Base-by-base conservation (phyloP, 1,140 invertebrate genomes). In the Pogonognathellus flavescens region DNA sequence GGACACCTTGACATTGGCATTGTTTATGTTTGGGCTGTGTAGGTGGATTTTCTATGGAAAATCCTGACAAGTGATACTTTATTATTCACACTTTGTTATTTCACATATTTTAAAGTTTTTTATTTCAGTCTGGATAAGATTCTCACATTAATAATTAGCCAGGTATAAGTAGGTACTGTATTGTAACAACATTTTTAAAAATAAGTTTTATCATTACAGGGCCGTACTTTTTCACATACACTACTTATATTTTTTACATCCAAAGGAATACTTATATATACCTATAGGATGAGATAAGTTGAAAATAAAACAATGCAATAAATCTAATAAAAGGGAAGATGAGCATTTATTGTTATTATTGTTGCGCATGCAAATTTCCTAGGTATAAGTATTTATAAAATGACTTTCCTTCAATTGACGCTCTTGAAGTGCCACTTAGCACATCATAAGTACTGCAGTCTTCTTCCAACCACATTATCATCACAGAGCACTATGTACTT, bases 291-390 rank as follows among this genome's bases (percentile, higher is more conserved):
- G 18, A 60, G 10, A 18, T 4, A 60, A 60, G 59, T 60, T 60
- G 5, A 20, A 0, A 20, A 20, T 41, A 18, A n/a, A 20, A 4
- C 9, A 60, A 60, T 20, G n/a, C 31, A 60, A 18, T 60, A 20
- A 66, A 66, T 66, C 62, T 66, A 66, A 66, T 41, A 41, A 66
- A 66, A 31, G 22, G 22, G 20, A 66, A 66, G 62, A 66, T 66
- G 62, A 66, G 62, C 62, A 41, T 55, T 55, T 55, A 55, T 55
- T 55, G 53, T 11, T 55, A 55, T 11, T 55, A 55, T 25, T 66
- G 62, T 11, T 55, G 53, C 53, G 2, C n/a, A 60, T 60, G 59
- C 10, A 25, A 20, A 25, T 66, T 66, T 66, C 22, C 22, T 25
- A 66, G 25, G 60, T 66, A 25, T 66, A 66, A 13, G 62, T 66